A percentile compares a stretch with the other conserved stretches of the same genome.
phyloP scores from a whole-genome alignment of 2,113 vertebrate species.

The Brachypteracias leptosomus region DNA sequence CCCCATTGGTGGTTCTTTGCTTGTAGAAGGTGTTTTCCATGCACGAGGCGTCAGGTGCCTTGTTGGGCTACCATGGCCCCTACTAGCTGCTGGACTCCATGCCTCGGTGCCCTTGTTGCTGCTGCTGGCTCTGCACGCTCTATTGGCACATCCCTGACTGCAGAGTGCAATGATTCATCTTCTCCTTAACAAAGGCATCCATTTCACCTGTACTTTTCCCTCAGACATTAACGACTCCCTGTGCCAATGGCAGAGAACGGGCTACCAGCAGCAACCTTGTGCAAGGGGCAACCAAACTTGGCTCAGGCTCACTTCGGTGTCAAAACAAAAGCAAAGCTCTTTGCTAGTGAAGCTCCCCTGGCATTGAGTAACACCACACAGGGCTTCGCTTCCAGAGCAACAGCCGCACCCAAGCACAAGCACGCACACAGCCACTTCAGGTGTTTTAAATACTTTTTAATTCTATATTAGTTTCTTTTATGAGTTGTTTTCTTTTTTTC shows the following conservation, averaged over 20 bases:
- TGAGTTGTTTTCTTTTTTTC: background rate
- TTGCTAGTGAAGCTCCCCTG: background rate
- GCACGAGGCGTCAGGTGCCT: background rate
- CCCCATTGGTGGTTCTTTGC: background rate
- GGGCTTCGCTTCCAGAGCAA: background rate
- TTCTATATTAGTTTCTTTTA: background rate
- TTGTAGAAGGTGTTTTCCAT: background rate
- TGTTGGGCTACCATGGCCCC: background rate
- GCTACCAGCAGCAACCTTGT: background rate
- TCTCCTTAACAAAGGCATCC: background rate
- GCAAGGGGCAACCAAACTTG: background rate
- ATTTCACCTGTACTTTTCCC: background rate
- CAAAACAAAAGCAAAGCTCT: background rate
- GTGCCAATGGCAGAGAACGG: background rate
- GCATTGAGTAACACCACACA: background rate
- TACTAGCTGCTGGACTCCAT: background rate
- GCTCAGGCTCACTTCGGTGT: background rate
- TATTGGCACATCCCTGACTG: background rate
- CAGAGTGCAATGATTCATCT: background rate
- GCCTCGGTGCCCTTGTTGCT: rapidly evolving
- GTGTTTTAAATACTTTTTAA: background rate
- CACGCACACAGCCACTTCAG: background rate
- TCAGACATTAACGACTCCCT: background rate
- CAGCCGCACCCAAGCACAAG: background rate
- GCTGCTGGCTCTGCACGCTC: background rate